These are phyloP conservation scores for Drosophila siamana DNA, from an alignment of 2,888 invertebrate genomes.

Conservation along the genomic window DNA sequence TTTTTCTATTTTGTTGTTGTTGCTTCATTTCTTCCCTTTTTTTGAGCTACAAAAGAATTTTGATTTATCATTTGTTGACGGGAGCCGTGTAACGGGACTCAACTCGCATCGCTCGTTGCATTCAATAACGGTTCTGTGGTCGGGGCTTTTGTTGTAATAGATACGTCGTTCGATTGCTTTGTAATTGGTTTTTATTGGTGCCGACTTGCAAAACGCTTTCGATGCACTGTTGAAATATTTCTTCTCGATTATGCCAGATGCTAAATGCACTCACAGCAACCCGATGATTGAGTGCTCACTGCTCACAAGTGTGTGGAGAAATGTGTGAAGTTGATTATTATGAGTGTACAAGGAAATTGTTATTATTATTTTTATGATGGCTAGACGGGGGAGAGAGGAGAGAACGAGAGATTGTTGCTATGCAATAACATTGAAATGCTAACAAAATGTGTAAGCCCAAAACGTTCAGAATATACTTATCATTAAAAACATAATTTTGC, in stretches of 20 bases:
- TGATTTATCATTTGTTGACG: conserved; percentile 53
- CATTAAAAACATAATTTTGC: no score
- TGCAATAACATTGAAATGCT: no score
- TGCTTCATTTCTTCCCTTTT: background rate
- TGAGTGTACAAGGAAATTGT: background rate
- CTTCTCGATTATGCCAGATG: background rate
- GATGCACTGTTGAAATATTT: background rate
- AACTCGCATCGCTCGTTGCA: conserved; percentile 21
- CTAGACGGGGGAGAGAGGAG: no score
- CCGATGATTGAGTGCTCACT: background rate
- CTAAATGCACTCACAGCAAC: background rate
- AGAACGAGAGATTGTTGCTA: background rate
- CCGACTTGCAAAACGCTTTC: conserved; percentile 2
- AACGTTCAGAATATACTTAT: no score
- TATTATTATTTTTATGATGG: background rate
- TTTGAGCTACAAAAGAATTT: conserved; percentile 37
- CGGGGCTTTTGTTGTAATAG: conserved; percentile 43
- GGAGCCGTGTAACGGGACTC: conserved; percentile 2
- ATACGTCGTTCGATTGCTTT: conserved; percentile 62
- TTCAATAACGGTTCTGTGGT: conserved; percentile 38
- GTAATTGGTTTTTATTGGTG: conserved; percentile 69
- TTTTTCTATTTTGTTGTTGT: conserved; percentile 2
- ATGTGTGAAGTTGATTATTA: background rate
- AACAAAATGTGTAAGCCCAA: no score
- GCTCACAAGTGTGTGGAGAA: background rate